Evolutionary conservation across 2,888 invertebrate species (phyloP).

Genomic region (Argynnis bischoffii): DNA sequence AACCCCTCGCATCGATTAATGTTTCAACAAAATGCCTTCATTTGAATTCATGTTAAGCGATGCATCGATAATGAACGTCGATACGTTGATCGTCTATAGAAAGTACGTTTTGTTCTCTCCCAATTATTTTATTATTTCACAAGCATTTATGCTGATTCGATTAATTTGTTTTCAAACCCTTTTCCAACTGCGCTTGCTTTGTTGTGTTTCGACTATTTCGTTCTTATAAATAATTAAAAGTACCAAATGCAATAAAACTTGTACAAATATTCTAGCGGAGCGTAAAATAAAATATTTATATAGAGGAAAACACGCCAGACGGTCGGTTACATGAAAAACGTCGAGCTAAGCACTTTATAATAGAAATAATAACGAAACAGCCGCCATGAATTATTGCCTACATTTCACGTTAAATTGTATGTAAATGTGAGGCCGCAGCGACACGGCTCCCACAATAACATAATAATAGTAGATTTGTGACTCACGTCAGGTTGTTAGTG

Average conservation of each 20-base stretch:
- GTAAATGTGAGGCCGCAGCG: conserved; percentile 76
- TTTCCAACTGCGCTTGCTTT: neutral
- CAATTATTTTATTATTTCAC: conserved; percentile 40
- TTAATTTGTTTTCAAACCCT: conserved; percentile 54
- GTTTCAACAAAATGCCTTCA: conserved; percentile 69
- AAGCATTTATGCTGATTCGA: conserved; percentile 44
- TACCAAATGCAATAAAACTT: conserved; percentile 12
- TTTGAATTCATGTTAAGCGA: conserved; percentile 69
- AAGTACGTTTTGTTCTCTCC: conserved; percentile 54
- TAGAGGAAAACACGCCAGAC: conserved; percentile 64
- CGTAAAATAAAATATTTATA: conserved; percentile 55
- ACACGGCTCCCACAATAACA: conserved; percentile 81
- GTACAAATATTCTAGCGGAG: conserved; percentile 37
- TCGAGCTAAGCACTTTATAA: conserved; percentile 76
- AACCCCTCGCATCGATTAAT: conserved; percentile 48
- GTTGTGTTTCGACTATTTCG: neutral
- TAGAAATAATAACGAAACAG: conserved; percentile 78
- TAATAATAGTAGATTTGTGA: conserved; percentile 82
- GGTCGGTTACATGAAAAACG: conserved; percentile 64
- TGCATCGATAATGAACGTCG: conserved; percentile 66
- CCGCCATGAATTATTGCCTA: conserved; percentile 77
- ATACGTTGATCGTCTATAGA: conserved; percentile 61
- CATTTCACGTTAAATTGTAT: conserved; percentile 82
- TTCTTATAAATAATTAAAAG: conserved; percentile 5
- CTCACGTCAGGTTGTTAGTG: conserved; percentile 81